These are phyloP conservation scores for Limonius californicus DNA, from an alignment of 1,140 invertebrate species.

Conservation along the genomic window DNA sequence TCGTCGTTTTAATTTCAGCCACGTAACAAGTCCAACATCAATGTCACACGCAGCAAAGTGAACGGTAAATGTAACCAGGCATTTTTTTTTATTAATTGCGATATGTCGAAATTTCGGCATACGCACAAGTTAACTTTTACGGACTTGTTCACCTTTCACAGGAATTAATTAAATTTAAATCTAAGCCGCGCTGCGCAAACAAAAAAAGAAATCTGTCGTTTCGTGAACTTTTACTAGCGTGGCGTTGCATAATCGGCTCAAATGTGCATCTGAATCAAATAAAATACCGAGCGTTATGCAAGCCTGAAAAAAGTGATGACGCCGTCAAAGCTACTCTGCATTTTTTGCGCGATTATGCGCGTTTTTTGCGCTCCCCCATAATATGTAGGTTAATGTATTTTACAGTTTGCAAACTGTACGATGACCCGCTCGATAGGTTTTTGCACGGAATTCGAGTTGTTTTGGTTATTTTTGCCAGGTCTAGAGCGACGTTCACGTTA, in stretches of 20 bases:
- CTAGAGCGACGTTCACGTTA: not conserved
- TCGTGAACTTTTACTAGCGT: not conserved
- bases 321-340: not conserved
- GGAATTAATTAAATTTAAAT: too few relatives aligned
- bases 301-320: not conserved
- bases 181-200: too few relatives aligned
- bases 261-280: not conserved
- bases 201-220: too few relatives aligned
- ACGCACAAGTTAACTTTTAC: too few relatives aligned
- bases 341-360: not conserved
- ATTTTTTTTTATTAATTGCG: too few relatives aligned
- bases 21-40: too few relatives aligned
- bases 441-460: not conserved
- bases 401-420: constrained; percentile 8
- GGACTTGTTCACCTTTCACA: too few relatives aligned
- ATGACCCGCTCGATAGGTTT: not conserved
- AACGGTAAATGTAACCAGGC: too few relatives aligned
- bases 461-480: not conserved
- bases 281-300: not conserved
- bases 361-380: not conserved
- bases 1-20: too few relatives aligned
- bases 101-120: too few relatives aligned
- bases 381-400: constrained; percentile 5
- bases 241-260: not conserved
- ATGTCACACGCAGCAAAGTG: too few relatives aligned